A percentile compares a stretch with the other conserved stretches of the same genome.
phyloP scores from a whole-genome alignment of 2,797 vertebrate genomes.

The Trichosurus vulpecula region DNA sequence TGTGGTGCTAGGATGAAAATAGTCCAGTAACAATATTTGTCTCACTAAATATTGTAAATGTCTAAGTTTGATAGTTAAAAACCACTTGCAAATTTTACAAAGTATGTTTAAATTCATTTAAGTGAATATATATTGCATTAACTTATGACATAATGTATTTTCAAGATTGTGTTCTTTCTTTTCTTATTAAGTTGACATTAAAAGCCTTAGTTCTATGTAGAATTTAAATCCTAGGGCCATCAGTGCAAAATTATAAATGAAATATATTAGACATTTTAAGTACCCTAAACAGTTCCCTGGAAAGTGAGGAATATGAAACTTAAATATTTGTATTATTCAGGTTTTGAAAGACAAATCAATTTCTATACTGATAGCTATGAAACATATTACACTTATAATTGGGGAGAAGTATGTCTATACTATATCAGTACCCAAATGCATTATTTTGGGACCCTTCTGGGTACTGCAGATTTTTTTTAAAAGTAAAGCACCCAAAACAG shows the following conservation, averaged over 20 bases:
- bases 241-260: conserved; percentile 17
- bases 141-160: conserved; percentile 55
- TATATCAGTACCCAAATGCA: neutral
- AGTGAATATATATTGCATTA: conserved; percentile 53
- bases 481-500: conserved; percentile 48
- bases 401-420: conserved; percentile 24
- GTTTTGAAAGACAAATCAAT: conserved; percentile 42
- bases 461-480: conserved; percentile 19
- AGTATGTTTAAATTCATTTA: conserved; percentile 73
- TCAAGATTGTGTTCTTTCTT: conserved; percentile 36
- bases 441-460: neutral
- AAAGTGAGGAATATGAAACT: conserved; percentile 30
- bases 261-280: neutral
- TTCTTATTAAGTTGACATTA: conserved; percentile 57
- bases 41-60: conserved; percentile 45
- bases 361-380: conserved; percentile 14
- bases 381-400: conserved; percentile 32
- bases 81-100: conserved; percentile 53
- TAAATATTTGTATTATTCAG: neutral
- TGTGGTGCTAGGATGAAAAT: conserved; percentile 67
- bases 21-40: conserved; percentile 77
- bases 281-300: conserved; percentile 31
- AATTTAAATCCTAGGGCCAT: conserved; percentile 47
- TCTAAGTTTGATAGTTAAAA: neutral
- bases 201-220: conserved; percentile 28